A percentile compares a stretch with the other conserved stretches of the same genome.
These are phyloP conservation scores for Pseudonaja textilis DNA, from an alignment of 2,113 vertebrate species.

Conservation along the genomic window DNA sequence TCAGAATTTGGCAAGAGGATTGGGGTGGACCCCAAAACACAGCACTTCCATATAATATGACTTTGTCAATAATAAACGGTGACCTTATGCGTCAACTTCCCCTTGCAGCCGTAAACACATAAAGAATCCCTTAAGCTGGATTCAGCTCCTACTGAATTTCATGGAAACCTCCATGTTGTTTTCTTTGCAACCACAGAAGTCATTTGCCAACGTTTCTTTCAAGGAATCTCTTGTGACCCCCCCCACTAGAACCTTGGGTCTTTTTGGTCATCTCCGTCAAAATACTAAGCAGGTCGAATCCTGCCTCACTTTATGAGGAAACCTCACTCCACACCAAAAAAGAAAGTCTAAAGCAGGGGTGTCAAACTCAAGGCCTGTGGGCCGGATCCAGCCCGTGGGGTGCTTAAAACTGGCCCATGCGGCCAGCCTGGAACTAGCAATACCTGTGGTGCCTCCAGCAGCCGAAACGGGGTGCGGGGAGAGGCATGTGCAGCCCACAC, in stretches of 20 bases:
- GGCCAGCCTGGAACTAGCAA: no score
- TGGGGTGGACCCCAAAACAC: neutral
- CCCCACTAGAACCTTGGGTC: neutral
- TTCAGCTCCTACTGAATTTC: neutral
- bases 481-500: no score
- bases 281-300: neutral
- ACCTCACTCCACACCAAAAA: neutral
- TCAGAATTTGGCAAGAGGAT: neutral
- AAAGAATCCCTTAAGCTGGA: neutral
- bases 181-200: neutral
- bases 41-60: neutral
- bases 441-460: no score
- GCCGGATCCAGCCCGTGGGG: no score
- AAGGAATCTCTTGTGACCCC: neutral
- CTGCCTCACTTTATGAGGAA: neutral
- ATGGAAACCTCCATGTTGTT: neutral
- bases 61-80: neutral
- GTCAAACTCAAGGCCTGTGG: no score
- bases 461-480: no score
- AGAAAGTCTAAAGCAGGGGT: no score
- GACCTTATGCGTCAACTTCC: neutral
- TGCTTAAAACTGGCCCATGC: no score
- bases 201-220: neutral
- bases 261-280: neutral
- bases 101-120: neutral